phyloP scores from a whole-genome alignment of 2,113 vertebrate genomes.

The Tachysurus vachellii region DNA sequence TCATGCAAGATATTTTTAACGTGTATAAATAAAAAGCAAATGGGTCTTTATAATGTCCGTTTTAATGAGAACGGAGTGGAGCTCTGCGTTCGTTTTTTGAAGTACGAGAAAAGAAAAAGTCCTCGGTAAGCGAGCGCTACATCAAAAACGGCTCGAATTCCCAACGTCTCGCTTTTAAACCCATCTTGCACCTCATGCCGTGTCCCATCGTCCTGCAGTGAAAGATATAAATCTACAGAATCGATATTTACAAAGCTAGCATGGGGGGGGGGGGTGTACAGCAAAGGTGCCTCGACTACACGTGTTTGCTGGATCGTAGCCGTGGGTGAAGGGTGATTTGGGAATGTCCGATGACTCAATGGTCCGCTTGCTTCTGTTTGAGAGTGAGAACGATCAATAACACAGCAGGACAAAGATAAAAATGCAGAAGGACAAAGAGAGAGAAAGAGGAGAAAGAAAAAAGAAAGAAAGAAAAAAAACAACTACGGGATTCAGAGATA shows the following conservation, averaged over 20 bases:
- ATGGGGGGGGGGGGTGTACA: too few relatives aligned
- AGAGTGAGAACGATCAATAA: conserved; percentile 34
- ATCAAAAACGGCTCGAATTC: background rate
- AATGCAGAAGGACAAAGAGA: conserved; percentile 16
- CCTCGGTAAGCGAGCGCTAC: background rate
- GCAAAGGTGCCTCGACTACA: background rate
- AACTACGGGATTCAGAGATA: background rate
- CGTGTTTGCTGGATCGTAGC: conserved; percentile 28
- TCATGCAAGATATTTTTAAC: background rate
- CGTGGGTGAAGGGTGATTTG: conserved; percentile 27
- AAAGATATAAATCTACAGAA: conserved; percentile 27
- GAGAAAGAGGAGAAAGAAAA: background rate
- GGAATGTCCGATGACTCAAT: conserved; percentile 17
- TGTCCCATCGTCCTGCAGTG: background rate
- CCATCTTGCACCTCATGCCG: background rate
- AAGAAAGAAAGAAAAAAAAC: background rate
- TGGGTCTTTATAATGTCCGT: background rate
- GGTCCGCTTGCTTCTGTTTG: conserved; percentile 24
- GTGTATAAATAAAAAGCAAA: background rate
- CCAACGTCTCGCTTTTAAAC: background rate
- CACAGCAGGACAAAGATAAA: conserved; percentile 26
- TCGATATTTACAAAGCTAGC: conserved; percentile 25
- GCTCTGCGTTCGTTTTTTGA: background rate
- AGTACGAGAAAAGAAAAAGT: background rate
- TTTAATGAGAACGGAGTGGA: background rate